Conservation (phyloP, 2,888 invertebrate species). For the Ypsolopha sequella region DNA sequence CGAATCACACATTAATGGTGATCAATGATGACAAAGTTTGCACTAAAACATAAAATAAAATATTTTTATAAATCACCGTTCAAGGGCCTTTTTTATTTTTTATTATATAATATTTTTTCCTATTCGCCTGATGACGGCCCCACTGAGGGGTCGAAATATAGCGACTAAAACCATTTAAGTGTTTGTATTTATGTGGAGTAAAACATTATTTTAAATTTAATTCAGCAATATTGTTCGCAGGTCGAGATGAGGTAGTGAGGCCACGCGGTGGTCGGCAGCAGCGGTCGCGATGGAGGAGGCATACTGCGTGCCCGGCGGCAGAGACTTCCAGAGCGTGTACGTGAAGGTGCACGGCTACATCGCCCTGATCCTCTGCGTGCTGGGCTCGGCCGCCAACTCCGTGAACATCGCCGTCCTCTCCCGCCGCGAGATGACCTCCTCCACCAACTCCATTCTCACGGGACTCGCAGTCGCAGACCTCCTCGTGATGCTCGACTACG, state of each 20-base stretch:
- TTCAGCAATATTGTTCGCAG: background rate
- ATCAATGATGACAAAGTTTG: too few species aligned
- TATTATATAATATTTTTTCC: too few species aligned
- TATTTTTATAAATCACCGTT: too few species aligned
- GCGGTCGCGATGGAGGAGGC: slow-evolving; percentile 18
- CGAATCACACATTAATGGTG: too few species aligned
- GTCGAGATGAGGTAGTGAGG: background rate
- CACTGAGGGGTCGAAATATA: too few species aligned
- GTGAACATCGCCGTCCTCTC: slow-evolving; percentile 92
- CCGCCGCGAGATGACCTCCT: slow-evolving; percentile 90
- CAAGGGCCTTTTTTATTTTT: too few species aligned
- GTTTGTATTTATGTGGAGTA: too few species aligned
- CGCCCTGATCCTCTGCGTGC: slow-evolving; percentile 86
- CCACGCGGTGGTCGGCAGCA: slow-evolving; percentile 11
- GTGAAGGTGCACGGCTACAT: slow-evolving; percentile 85
- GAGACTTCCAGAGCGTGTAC: slow-evolving; percentile 74
- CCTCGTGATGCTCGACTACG: slow-evolving; percentile 93
- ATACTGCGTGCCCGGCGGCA: slow-evolving; percentile 68
- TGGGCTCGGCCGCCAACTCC: slow-evolving; percentile 90
- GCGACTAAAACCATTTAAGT: too few species aligned
- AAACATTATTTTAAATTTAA: too few species aligned
- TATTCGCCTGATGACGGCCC: too few species aligned
- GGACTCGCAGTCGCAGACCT: slow-evolving; percentile 93
- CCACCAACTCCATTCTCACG: slow-evolving; percentile 94
- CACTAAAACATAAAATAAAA: too few species aligned